Evolutionary conservation across 2,797 vertebrate species (phyloP).

Genomic region (Zenarchopterus dispar): DNA sequence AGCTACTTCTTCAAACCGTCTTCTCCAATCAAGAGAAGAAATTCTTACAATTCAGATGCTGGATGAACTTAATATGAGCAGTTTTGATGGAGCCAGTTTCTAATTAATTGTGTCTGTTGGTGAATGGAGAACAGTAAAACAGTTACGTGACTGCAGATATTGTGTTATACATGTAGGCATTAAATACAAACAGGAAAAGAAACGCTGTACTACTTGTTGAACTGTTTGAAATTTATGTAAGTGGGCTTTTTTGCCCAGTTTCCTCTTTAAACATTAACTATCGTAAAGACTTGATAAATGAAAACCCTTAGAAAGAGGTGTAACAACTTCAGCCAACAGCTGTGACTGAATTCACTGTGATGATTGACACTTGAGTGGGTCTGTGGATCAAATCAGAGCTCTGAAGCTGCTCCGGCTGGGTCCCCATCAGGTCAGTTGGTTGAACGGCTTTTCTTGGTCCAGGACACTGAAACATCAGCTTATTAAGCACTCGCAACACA

Average conservation of each 20-base stretch:
- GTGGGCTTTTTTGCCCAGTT: too few species aligned
- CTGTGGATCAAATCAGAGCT: background rate
- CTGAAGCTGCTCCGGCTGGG: background rate
- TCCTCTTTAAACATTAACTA: too few species aligned
- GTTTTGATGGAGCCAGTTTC: too few species aligned
- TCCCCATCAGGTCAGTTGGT: slow-evolving; percentile 1
- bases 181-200: background rate
- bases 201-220: background rate
- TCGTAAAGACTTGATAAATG: background rate
- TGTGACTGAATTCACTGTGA: background rate
- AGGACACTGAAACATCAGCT: background rate
- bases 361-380: slow-evolving; percentile 11
- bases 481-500: background rate
- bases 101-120: too few species aligned
- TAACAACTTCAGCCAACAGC: background rate
- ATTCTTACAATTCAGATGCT: too few species aligned
- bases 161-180: background rate
- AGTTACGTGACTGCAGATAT: too few species aligned
- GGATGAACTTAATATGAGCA: too few species aligned
- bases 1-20: too few species aligned
- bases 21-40: too few species aligned
- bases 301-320: background rate
- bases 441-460: slow-evolving; percentile 4
- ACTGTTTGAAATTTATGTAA: too few species aligned
- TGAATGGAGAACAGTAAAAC: too few species aligned